Percentiles rank a stretch among this genome's conserved stretches.
These are phyloP conservation scores for Epizoanthus illoricatus DNA, from an alignment of 92 coral and sea anemone genomes.

Conservation along the genomic window DNA sequence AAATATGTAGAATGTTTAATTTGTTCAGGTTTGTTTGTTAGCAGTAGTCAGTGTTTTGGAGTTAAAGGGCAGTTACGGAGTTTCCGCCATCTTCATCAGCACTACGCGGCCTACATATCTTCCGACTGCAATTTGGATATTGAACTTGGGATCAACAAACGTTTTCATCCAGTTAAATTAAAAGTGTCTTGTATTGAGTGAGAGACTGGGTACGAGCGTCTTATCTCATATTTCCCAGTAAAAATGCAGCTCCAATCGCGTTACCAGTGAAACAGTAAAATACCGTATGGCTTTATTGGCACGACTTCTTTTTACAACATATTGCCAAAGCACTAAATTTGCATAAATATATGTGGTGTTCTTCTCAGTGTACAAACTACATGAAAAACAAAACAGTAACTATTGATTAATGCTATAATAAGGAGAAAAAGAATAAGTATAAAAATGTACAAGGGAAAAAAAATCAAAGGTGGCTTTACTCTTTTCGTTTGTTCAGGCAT, in stretches of 20 bases:
- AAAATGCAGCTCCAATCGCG: slow-evolving; percentile 82
- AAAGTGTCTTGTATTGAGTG: slow-evolving; percentile 80
- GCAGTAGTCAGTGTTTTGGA: slow-evolving; percentile 57
- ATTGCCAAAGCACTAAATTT: too few species aligned
- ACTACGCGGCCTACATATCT: slow-evolving; percentile 65
- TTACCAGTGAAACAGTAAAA: too few species aligned
- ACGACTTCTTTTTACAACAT: too few species aligned
- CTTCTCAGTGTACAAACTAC: too few species aligned
- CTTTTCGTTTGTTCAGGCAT: too few species aligned
- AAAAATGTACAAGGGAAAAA: too few species aligned
- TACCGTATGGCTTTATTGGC: too few species aligned
- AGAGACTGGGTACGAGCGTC: slow-evolving; percentile 84
- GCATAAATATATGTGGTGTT: too few species aligned
- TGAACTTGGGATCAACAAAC: slow-evolving; percentile 86
- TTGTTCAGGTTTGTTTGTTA: slow-evolving; percentile 27
- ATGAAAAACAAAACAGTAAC: too few species aligned
- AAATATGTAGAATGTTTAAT: slow-evolving; percentile 31
- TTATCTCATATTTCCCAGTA: slow-evolving; percentile 58
- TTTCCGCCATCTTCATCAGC: slow-evolving; percentile 65
- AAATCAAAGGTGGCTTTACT: too few species aligned
- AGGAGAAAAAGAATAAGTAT: too few species aligned
- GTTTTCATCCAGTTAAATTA: slow-evolving; percentile 81
- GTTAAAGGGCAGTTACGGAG: slow-evolving; percentile 71
- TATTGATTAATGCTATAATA: too few species aligned
- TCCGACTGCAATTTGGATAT: slow-evolving; percentile 85